Evolutionary conservation across 1,140 invertebrate genomes (phyloP), one percentile per base, ranked within the genome.

Genomic region (Trichomalopsis sarcophagae): DNA sequence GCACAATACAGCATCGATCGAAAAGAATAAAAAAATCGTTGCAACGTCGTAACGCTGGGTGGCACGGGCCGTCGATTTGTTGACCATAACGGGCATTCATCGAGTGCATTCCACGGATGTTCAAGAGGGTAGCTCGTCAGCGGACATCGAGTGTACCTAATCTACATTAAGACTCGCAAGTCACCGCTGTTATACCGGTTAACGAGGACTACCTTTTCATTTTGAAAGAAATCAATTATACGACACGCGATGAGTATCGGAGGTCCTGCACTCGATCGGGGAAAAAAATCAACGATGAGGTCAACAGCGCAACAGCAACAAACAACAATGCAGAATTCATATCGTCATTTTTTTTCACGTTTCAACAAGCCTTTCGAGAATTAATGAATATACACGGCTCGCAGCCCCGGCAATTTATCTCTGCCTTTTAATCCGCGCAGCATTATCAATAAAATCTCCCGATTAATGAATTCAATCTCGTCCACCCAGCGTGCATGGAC

Each of bases 201-300:
- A 75, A 80, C 68, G 44, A 84, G 27, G 62, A 79, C 50, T 73
- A 73, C 62, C n/a, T 84, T 71, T 62, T 79, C 30, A 84, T 84
- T 84, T 84, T 40, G 77, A 66, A 71, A 66, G n/a, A 73, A 84
- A 84, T 79, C 66, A 74, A 79, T 79, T 79, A 62, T 50, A 69
- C 27, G 44, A 21, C 47, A 7, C 9, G 44, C 9, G 44, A 5
- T 4, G 14, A 69, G n/a, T 47, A 30, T 21, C 7, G 36, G n/a
- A 10, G 11, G 7, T 68, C 44, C 27, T 10, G n/a, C 7, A 27
- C 21, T 40, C 76, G 73, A 62, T 79, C 44, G 73, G 50, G 30
- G 62, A n/a, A 62, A 62, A n/a, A 62, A 21, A 62, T 21, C 2
- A 6, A 71, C 79, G 50, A 73, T 23, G 73, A 69, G 7, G 75